Base-by-base conservation (phyloP, 2,888 invertebrate genomes). In the Poecilobothrus nobilitatus region DNA sequence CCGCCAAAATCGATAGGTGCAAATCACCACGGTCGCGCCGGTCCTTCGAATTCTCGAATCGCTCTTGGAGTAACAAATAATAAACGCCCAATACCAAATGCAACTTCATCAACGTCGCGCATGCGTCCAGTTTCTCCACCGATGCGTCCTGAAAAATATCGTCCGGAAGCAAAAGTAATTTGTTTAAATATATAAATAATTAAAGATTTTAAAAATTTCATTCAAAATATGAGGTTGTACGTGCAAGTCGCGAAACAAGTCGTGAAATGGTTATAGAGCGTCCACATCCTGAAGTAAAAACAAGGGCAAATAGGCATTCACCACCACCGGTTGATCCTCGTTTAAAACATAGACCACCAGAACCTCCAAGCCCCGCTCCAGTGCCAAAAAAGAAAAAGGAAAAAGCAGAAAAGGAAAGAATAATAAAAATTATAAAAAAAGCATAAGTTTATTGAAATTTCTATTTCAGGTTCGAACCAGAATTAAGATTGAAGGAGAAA, bases 321-420 rank as follows among this genome's bases (percentile, higher is more conserved):
- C 68, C 71, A 21, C 86, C 86, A 27, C 87, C 86, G 7, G 84
- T 86, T 64, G 83, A 86, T 72, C 86, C 87, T 6, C 84, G 86
- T 66, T 84, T 85, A 71, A 82, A 85, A 74, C 81, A 83, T 69
- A 83, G 82, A 74, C 75, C 85, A 80, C 76, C 85, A 71, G 86
- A 86, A 74, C 86, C 86, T 68, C 84, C 86, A 72, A 82, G 83
- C 72, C 79, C 83, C 10, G 72, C 78, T 71, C 78, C 75, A 71
- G 81, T 78, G 67, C 77, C 70, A 61, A 73, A 75, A 71, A 84
- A 78, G 71, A 79, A 81, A 69, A 83, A 83, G 73, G 83, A 83
- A 66, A 83, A 78, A 72, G 70, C 75, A 71, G 83, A 84, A 75
- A 83, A 83, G 74, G 84, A 82, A 72, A 74, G 68, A 4, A 3